phyloP scores from a whole-genome alignment of 2,888 invertebrate species.

The Drosophila tripunctata region DNA sequence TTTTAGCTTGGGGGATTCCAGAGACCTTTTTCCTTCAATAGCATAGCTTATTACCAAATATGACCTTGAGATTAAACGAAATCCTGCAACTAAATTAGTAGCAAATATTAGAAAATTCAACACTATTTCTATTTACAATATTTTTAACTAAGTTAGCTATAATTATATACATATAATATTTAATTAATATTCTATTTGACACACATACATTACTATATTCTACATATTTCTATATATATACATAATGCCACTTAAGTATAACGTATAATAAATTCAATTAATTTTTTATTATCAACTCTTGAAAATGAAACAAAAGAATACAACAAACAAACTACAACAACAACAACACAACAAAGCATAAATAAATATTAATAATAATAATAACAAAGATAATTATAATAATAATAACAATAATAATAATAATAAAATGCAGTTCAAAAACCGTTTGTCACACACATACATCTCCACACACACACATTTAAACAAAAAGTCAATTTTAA shows the following conservation, averaged over 20 bases:
- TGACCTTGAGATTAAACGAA: slow-evolving; percentile 7
- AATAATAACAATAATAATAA: slow-evolving; percentile 7
- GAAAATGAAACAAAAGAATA: slow-evolving; percentile 31
- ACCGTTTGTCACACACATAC: not conserved
- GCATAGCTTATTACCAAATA: too few relatives aligned
- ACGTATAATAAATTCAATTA: slow-evolving; percentile 84
- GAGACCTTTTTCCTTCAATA: too few relatives aligned
- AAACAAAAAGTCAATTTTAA: slow-evolving; percentile 14
- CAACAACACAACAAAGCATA: slow-evolving; percentile 40
- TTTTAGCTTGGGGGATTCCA: too few relatives aligned
- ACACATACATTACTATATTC: slow-evolving; percentile 36
- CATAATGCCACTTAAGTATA: slow-evolving; percentile 36
- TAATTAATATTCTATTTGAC: slow-evolving; percentile 6
- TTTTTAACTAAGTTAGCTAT: too few relatives aligned
- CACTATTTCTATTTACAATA: too few relatives aligned
- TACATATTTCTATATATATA: too few relatives aligned
- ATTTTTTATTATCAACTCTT: slow-evolving; percentile 73
- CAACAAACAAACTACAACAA: slow-evolving; percentile 36
- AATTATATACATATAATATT: not conserved
- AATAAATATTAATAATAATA: slow-evolving; percentile 13
- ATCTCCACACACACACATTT: too few relatives aligned
- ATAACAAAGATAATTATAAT: slow-evolving; percentile 7
- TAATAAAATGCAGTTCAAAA: slow-evolving; percentile 26
- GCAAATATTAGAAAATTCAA: too few relatives aligned
- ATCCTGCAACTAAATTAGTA: too few relatives aligned